These are phyloP conservation scores for Phenacoccus solenopsis DNA, from an alignment of 1,140 invertebrate genomes.

Conservation along the genomic window DNA sequence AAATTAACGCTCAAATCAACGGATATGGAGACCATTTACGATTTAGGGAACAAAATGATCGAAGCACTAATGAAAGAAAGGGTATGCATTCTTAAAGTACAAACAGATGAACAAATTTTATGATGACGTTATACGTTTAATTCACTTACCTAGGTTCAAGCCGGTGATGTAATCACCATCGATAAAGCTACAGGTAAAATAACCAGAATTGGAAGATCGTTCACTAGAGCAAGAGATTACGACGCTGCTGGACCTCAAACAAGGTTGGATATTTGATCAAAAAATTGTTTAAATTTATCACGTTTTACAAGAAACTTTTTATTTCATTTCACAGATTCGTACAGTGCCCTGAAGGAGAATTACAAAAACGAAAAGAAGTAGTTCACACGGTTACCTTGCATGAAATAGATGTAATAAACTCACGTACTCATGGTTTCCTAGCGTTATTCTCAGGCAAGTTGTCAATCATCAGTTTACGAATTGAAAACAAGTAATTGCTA, in stretches of 20 bases:
- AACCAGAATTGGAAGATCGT: slow-evolving; percentile 85
- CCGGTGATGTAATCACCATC: slow-evolving; percentile 93
- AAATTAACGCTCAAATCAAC: slow-evolving; percentile 96
- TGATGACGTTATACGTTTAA: background rate
- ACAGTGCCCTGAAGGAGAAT: slow-evolving; percentile 94
- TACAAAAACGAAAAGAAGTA: slow-evolving; percentile 95
- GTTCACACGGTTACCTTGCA: slow-evolving; percentile 97
- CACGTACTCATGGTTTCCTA: slow-evolving; percentile 90
- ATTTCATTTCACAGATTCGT: slow-evolving; percentile 54
- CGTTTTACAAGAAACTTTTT: background rate
- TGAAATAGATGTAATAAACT: slow-evolving; percentile 97
- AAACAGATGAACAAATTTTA: background rate
- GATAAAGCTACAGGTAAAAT: slow-evolving; percentile 98
- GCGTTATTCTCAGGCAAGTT: slow-evolving; percentile 81
- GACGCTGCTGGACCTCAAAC: slow-evolving; percentile 90
- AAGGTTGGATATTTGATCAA: slow-evolving; percentile 30
- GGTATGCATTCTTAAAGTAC: slow-evolving; percentile 22
- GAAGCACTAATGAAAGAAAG: slow-evolving; percentile 95
- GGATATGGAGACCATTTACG: slow-evolving; percentile 99
- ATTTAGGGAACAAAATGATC: slow-evolving; percentile 97
- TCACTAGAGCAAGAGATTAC: slow-evolving; percentile 90
- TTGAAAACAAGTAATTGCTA: slow-evolving; percentile 87
- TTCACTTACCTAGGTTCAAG: slow-evolving; percentile 55
- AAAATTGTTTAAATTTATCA: background rate
- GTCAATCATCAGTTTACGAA: background rate